Evolutionary conservation across 2,797 vertebrate genomes (phyloP), one percentile per base, ranked within the genome.

Genomic region (Pipistrellus kuhlii): DNA sequence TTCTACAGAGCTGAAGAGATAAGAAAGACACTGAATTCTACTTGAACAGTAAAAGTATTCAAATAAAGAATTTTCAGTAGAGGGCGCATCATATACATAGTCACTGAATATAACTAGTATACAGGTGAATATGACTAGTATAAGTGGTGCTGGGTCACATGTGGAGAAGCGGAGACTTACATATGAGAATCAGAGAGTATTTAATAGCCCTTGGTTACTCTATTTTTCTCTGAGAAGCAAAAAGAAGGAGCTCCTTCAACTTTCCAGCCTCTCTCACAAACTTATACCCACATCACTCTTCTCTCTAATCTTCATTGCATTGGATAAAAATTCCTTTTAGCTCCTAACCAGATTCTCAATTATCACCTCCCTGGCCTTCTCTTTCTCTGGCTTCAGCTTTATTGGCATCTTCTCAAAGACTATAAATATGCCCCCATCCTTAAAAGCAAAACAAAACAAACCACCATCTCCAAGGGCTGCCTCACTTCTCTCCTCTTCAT

Each of bases 181-280:
- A 35, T n/a, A 78, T 51, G 15, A 91, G 30, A 85, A 88, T 48
- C 17, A 66, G n/a, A 32, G 14, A 59, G 14, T 8, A 27, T 73
- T 73, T 35, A 41, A 38, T 41, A 89, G 27, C 35, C 23, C 44
- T 9, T 62, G 23, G 23, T 41, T 11, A 32, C 6, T 30, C 46
- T 83, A 8, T 51, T 94, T 89, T 93, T n/a, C 53, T 94, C 44
- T 68, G 9, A 68, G 51, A 94, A 81, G n/a, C 57, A 71, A 93
- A 88, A 94, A 48, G 11, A 23, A 68, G 2, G 5, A 51, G 23
- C 23, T 62, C 17, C 30, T 92, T 75, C 35, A 91, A 84, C 27
- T 91, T 48, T 66, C 18, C 32, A 71, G 25, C 44, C 53, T 18
- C 30, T 66, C 1, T 23, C 25, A 30, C 35, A 95, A 77, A 55